Conservation (phyloP, 2,797 vertebrate genomes). For the Catostomus latipinnis region DNA sequence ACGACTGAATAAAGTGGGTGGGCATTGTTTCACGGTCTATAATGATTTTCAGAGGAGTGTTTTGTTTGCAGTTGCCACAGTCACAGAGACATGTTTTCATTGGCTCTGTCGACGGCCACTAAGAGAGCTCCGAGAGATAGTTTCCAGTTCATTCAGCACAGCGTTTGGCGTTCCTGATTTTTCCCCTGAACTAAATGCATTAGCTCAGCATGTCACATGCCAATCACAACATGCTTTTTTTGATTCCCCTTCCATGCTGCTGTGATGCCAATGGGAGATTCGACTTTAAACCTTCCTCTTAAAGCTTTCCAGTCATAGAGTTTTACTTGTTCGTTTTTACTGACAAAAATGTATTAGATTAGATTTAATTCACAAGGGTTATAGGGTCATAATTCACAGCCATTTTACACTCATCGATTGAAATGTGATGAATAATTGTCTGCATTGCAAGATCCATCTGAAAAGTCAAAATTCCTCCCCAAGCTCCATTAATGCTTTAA, state of each 20-base stretch:
- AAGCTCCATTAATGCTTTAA: constrained; percentile 38
- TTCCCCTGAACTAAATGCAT: constrained; percentile 49
- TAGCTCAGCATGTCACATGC: constrained; percentile 59
- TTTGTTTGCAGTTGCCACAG: constrained; percentile 59
- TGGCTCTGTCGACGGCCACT: constrained; percentile 59
- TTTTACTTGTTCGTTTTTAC: constrained; percentile 6
- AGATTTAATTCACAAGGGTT: constrained; percentile 38
- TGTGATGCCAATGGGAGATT: constrained; percentile 3
- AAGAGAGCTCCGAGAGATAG: constrained; percentile 50
- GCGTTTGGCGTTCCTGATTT: constrained; percentile 41
- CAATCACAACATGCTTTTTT: constrained; percentile 55
- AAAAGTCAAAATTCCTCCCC: constrained; percentile 29
- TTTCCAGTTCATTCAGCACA: constrained; percentile 54
- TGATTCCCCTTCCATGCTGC: constrained; percentile 21
- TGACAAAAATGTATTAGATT: not conserved
- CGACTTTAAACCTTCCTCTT: constrained; percentile 14
- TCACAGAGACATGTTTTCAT: constrained; percentile 60
- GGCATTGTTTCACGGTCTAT: constrained; percentile 13
- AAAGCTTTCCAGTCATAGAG: constrained; percentile 5
- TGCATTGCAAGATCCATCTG: constrained; percentile 34
- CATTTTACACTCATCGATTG: constrained; percentile 39
- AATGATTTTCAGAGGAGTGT: constrained; percentile 56
- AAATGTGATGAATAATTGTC: constrained; percentile 48
- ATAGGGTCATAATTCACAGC: constrained; percentile 29
- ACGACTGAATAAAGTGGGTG: too few relatives aligned